Evolutionary conservation across 1,140 invertebrate species (phyloP).

Genomic region (Charaxes varanes): DNA sequence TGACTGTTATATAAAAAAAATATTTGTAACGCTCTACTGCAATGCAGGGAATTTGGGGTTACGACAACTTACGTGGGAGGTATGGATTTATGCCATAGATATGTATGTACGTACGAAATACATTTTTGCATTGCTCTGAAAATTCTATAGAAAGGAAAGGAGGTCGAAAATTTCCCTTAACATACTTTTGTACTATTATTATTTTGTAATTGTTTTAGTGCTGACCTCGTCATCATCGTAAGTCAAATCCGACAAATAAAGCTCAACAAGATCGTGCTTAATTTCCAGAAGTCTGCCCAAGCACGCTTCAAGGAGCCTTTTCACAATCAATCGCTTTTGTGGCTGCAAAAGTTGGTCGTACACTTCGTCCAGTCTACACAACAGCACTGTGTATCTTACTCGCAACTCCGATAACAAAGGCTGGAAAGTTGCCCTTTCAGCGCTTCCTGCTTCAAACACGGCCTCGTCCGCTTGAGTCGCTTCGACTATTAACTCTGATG

Average conservation of each 20-base stretch:
- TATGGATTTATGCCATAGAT: too few relatives aligned
- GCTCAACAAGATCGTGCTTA: conserved; percentile 89
- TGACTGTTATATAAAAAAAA: too few relatives aligned
- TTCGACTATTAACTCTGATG: conserved; percentile 78
- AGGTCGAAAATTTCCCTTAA: too few relatives aligned
- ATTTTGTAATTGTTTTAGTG: too few relatives aligned
- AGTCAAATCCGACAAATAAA: conserved; percentile 89
- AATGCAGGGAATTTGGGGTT: too few relatives aligned
- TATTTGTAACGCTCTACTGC: too few relatives aligned
- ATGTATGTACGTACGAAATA: too few relatives aligned
- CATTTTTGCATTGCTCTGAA: too few relatives aligned
- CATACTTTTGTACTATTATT: too few relatives aligned
- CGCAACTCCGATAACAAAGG: conserved; percentile 78
- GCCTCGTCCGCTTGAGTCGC: conserved; percentile 78
- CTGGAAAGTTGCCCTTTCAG: conserved; percentile 77
- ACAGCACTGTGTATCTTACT: conserved; percentile 86
- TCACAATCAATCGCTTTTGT: conserved; percentile 89
- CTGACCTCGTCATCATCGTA: conserved; percentile 87
- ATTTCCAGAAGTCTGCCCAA: conserved; percentile 86
- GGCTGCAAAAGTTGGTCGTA: conserved; percentile 95
- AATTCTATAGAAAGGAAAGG: too few relatives aligned
- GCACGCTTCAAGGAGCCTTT: conserved; percentile 85
- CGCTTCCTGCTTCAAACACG: conserved; percentile 76
- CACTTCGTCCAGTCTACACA: conserved; percentile 84
- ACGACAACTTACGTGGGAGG: too few relatives aligned